These are phyloP conservation scores for Raja brachyura DNA, from an alignment of 2,113 vertebrate genomes.

Conservation along the genomic window DNA sequence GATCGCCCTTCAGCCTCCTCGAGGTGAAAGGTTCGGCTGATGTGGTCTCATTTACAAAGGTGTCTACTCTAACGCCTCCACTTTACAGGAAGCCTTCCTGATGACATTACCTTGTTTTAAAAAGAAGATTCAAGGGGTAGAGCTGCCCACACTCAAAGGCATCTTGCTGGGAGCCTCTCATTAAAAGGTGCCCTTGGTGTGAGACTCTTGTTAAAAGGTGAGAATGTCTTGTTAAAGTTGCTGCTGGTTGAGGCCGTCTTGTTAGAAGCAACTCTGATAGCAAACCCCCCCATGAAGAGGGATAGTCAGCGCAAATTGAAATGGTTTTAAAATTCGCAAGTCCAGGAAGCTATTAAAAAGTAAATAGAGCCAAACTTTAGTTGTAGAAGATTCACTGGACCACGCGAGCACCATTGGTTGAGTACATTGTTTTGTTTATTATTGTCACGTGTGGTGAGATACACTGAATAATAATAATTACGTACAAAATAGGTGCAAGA, in stretches of 20 bases:
- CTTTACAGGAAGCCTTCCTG: background rate
- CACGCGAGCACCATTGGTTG: background rate
- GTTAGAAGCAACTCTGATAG: background rate
- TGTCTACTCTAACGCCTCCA: too few species aligned
- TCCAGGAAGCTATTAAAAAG: background rate
- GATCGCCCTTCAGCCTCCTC: too few species aligned
- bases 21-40: too few species aligned
- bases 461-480: too few species aligned
- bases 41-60: too few species aligned
- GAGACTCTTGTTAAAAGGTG: conserved; percentile 11
- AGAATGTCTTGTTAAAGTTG: background rate
- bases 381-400: background rate
- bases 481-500: too few species aligned
- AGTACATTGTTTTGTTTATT: too few species aligned
- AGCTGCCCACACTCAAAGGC: background rate
- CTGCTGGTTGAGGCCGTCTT: background rate
- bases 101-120: background rate
- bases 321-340: background rate
- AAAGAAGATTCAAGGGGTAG: background rate
- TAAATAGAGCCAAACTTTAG: background rate
- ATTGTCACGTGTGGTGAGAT: too few species aligned
- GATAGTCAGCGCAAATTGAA: background rate
- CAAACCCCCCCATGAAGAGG: background rate
- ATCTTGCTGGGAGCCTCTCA: background rate
- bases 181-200: background rate